phyloP scores from a whole-genome alignment of 1,140 invertebrate species.

The Brachionus manjavacas region DNA sequence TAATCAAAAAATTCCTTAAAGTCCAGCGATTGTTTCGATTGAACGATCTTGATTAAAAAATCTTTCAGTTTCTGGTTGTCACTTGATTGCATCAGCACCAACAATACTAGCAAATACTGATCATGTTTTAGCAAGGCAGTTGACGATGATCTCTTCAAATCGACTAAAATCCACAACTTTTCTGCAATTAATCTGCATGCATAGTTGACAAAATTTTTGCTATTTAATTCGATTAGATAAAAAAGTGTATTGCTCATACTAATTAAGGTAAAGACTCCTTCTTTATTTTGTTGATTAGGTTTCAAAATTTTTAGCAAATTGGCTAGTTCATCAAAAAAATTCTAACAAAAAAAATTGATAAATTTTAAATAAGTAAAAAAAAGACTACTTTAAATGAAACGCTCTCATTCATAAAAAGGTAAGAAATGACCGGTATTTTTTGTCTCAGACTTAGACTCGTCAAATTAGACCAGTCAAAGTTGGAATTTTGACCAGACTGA shows the following conservation, averaged over 20 bases:
- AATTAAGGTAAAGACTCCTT: background rate
- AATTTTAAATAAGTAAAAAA: background rate
- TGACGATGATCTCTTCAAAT: background rate
- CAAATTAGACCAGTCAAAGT: background rate
- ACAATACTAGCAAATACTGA: background rate
- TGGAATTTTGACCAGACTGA: background rate
- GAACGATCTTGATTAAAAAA: background rate
- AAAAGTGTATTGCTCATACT: background rate
- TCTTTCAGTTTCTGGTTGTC: background rate
- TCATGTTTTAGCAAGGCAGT: background rate
- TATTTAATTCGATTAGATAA: background rate
- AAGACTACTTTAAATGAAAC: background rate
- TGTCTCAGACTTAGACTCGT: background rate
- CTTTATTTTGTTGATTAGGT: background rate
- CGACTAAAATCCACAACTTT: background rate
- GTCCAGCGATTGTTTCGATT: background rate
- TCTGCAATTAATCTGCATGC: background rate
- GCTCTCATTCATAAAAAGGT: background rate
- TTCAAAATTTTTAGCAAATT: background rate
- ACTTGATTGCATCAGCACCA: background rate
- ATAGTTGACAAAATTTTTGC: background rate
- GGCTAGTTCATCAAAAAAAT: slow-evolving; percentile 9
- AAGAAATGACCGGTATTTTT: slow-evolving; percentile 12
- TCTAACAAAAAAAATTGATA: background rate
- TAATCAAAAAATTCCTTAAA: background rate